phyloP scores from a whole-genome alignment of 1,140 invertebrate species.

The Coenobita brevimanus region DNA sequence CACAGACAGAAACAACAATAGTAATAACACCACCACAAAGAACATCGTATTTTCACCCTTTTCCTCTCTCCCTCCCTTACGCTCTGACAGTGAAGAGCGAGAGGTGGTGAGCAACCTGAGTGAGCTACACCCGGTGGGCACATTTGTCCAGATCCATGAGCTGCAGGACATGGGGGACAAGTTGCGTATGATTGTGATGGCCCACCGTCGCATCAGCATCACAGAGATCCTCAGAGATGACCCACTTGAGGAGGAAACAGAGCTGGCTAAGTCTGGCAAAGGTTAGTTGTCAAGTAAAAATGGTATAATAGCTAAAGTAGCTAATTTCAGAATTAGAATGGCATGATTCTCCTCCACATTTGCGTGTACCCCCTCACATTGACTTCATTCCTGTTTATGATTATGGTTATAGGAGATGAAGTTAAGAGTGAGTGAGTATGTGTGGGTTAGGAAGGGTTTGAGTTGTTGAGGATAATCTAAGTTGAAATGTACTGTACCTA shows the following conservation, averaged over 20 bases:
- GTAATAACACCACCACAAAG: no score
- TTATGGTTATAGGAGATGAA: no score
- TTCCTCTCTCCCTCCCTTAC: not conserved
- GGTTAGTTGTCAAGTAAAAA: slow-evolving; percentile 70
- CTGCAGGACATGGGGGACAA: slow-evolving; percentile 96
- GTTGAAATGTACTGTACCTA: no score
- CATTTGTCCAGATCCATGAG: slow-evolving; percentile 98
- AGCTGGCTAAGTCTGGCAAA: slow-evolving; percentile 71
- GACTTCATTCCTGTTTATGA: no score
- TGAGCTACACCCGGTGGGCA: slow-evolving; percentile 93
- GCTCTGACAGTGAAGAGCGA: slow-evolving; percentile 79
- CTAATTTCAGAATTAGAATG: no score
- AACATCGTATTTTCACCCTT: no score
- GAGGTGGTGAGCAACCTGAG: slow-evolving; percentile 89
- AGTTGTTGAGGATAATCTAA: no score
- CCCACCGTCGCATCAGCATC: slow-evolving; percentile 90
- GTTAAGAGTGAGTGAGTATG: no score
- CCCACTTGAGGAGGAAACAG: slow-evolving; percentile 71
- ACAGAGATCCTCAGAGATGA: slow-evolving; percentile 85
- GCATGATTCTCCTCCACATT: no score
- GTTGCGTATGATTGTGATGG: slow-evolving; percentile 93
- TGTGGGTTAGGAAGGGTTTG: no score
- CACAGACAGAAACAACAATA: no score
- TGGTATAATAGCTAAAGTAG: not conserved
- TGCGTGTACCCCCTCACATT: no score